Evolutionary conservation across 2,888 invertebrate species (phyloP).

Genomic region (Philhelius pedissequus): DNA sequence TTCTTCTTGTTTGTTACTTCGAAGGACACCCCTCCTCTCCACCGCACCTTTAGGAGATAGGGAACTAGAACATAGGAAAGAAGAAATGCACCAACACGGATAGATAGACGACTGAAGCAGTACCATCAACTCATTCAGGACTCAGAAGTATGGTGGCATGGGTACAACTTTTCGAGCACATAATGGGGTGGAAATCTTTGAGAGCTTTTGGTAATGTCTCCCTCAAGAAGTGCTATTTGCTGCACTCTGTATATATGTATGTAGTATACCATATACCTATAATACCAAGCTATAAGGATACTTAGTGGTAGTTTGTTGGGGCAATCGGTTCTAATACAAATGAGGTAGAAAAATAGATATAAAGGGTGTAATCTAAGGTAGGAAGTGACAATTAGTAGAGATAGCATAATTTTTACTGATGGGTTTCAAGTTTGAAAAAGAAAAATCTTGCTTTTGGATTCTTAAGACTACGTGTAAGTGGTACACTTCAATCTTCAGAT

Average conservation of each 20-base stretch:
- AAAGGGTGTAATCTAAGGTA: conserved; percentile 21
- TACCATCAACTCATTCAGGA: background rate
- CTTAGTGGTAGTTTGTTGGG: conserved; percentile 52
- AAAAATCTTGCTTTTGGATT: background rate
- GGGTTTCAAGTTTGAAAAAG: background rate
- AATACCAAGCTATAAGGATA: conserved; percentile 13
- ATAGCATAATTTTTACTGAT: background rate
- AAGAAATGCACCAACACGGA: conserved; percentile 28
- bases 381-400: conserved; percentile 41
- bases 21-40: background rate
- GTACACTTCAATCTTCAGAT: no score
- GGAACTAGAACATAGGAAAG: background rate
- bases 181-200: conserved; percentile 64
- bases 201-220: conserved; percentile 69
- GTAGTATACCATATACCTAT: background rate
- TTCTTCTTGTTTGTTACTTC: conserved; percentile 52
- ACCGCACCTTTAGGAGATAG: background rate
- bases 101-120: background rate
- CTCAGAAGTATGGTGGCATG: background rate
- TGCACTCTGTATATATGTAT: background rate
- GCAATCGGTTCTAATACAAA: conserved; percentile 13
- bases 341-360: background rate
- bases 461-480: no score
- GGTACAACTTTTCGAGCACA: conserved; percentile 61
- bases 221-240: conserved; percentile 52